Conservation (phyloP, 2,113 vertebrate genomes). For the Aptenodytes forsteri region DNA sequence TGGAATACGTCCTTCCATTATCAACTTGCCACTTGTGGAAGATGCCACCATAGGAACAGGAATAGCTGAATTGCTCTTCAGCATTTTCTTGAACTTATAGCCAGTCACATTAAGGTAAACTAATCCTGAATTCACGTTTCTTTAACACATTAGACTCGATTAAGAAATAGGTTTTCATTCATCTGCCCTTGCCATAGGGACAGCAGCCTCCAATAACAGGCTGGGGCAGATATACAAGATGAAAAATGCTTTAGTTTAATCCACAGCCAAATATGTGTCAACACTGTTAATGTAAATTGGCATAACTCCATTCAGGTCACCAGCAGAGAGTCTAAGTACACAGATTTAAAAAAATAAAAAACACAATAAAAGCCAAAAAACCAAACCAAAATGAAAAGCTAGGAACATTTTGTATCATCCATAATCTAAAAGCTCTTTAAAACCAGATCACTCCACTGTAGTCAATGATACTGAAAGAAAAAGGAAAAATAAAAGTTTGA, state of each 20-base stretch:
- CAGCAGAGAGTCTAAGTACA: not conserved
- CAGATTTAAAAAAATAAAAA: not conserved
- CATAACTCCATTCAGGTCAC: not conserved
- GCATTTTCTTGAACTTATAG: not conserved
- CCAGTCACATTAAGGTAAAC: not conserved
- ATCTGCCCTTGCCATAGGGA: not conserved
- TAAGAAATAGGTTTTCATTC: not conserved
- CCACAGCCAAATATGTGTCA: not conserved
- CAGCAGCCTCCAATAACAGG: not conserved
- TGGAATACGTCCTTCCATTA: not conserved
- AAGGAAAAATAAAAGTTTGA: not conserved
- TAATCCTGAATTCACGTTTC: not conserved
- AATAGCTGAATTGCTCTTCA: not conserved
- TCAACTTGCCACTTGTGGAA: not conserved
- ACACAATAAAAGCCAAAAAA: not conserved
- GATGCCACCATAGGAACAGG: not conserved
- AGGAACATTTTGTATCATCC: not conserved
- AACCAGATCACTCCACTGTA: not conserved
- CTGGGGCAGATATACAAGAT: not conserved
- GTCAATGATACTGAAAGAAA: not conserved
- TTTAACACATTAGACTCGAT: not conserved
- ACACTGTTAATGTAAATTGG: not conserved
- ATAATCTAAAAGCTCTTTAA: not conserved
- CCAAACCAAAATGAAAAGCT: accelerated
- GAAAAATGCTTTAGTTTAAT: conserved; percentile 13